phyloP scores from a whole-genome alignment of 2,797 vertebrate species.

The Pseudochirops cupreus region DNA sequence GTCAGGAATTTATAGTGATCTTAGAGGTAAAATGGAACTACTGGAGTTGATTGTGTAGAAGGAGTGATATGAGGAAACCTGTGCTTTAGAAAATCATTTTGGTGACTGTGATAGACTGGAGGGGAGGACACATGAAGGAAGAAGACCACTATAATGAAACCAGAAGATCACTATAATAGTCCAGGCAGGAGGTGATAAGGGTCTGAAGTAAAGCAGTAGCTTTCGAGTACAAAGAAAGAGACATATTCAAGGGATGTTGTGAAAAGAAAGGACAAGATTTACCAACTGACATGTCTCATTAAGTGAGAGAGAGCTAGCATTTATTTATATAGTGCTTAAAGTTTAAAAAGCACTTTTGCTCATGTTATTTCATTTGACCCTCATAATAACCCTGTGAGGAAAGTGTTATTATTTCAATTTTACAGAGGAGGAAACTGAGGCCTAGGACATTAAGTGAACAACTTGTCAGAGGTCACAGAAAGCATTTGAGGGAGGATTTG shows the following conservation, averaged over 20 bases:
- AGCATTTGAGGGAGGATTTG: neutral
- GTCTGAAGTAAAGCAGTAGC: neutral
- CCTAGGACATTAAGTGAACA: neutral
- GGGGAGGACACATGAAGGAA: neutral
- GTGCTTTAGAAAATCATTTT: neutral
- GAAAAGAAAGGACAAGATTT: neutral
- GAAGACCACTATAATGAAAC: neutral
- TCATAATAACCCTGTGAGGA: neutral
- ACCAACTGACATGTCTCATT: neutral
- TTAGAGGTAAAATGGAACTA: neutral
- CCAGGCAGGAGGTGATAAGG: neutral
- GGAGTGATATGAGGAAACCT: neutral
- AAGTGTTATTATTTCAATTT: neutral
- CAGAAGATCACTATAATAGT: neutral
- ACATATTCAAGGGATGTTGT: neutral
- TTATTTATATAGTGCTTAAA: neutral
- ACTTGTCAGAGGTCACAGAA: neutral
- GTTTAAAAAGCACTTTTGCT: neutral
- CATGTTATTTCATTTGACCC: neutral
- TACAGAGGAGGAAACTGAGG: neutral
- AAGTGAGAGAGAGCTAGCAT: neutral
- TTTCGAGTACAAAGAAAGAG: neutral
- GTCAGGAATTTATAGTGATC: neutral
- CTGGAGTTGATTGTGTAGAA: neutral
- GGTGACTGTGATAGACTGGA: neutral